Evolutionary conservation across 2,888 invertebrate species (phyloP).

Genomic region (Peribatodes rhomboidaria): DNA sequence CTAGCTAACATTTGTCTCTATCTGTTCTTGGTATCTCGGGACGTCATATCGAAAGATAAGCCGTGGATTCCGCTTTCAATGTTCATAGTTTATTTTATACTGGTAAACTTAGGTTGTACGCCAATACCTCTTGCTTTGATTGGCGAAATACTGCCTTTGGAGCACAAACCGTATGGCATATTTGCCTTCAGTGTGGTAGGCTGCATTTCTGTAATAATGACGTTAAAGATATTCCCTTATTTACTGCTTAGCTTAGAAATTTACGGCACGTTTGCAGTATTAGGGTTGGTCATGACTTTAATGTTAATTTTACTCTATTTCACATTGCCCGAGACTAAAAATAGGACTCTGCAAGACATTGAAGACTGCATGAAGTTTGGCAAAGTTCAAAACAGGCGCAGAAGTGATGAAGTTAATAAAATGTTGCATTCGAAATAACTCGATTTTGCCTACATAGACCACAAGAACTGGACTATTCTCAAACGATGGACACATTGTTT

Average conservation of each 20-base stretch:
- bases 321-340: constrained; percentile 88
- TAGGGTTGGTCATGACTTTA: constrained; percentile 64
- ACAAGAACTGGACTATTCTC: no score
- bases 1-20: constrained; percentile 48
- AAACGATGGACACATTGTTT: no score
- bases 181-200: constrained; percentile 40
- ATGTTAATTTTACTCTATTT: constrained; percentile 54
- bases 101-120: constrained; percentile 67
- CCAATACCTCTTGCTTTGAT: constrained; percentile 68
- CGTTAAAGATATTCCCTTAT: constrained; percentile 60
- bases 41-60: constrained; percentile 7
- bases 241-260: constrained; percentile 51
- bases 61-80: constrained; percentile 6
- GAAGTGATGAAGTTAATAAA: constrained; percentile 30
- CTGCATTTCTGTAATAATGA: constrained; percentile 50
- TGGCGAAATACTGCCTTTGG: constrained; percentile 71
- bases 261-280: constrained; percentile 54
- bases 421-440: constrained; percentile 24
- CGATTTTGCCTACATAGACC: neutral
- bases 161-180: constrained; percentile 55
- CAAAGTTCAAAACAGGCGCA: constrained; percentile 9
- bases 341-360: constrained; percentile 88
- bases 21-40: constrained; percentile 38
- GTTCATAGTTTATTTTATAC: constrained; percentile 21
- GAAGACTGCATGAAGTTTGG: constrained; percentile 75